Percentiles rank a stretch among this genome's conserved stretches.
Evolutionary conservation across 1,140 invertebrate genomes (phyloP).

Genomic region (Battus philenor): DNA sequence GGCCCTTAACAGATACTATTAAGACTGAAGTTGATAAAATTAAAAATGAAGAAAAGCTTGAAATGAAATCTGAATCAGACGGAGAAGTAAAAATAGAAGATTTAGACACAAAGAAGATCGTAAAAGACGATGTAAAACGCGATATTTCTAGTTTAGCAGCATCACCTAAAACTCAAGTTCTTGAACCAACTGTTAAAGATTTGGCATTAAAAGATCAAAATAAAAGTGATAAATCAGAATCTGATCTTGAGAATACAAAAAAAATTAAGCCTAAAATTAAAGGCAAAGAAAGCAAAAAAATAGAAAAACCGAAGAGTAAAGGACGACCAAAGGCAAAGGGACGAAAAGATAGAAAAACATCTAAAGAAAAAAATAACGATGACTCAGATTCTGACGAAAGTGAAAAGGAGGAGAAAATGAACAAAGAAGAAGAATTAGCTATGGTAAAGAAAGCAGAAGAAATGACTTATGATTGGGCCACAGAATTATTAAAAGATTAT

Average conservation of each 20-base stretch:
- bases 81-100: slow-evolving; percentile 77
- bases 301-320: slow-evolving; percentile 50
- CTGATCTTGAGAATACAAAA: slow-evolving; percentile 46
- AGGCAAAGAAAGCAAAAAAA: slow-evolving; percentile 49
- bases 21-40: slow-evolving; percentile 66
- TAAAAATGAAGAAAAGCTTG: slow-evolving; percentile 65
- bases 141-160: slow-evolving; percentile 15
- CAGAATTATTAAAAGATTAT: slow-evolving; percentile 91
- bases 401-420: slow-evolving; percentile 78
- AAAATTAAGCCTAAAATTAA: slow-evolving; percentile 45
- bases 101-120: slow-evolving; percentile 78
- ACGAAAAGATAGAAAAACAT: slow-evolving; percentile 59
- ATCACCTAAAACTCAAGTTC: slow-evolving; percentile 18
- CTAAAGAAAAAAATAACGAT: slow-evolving; percentile 67
- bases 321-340: slow-evolving; percentile 55
- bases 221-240: slow-evolving; percentile 45
- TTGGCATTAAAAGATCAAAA: slow-evolving; percentile 27
- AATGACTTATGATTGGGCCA: slow-evolving; percentile 91
- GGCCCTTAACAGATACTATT: slow-evolving; percentile 56
- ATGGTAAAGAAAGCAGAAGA: slow-evolving; percentile 83
- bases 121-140: slow-evolving; percentile 72
- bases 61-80: slow-evolving; percentile 72
- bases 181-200: slow-evolving; percentile 29
- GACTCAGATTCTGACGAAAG: slow-evolving; percentile 60
- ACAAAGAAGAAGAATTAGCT: slow-evolving; percentile 74